A percentile compares a stretch with the other conserved stretches of the same genome.
These are phyloP conservation scores for Budorcas taxicolor DNA, from an alignment of 2,113 vertebrate genomes.

Conservation along the genomic window DNA sequence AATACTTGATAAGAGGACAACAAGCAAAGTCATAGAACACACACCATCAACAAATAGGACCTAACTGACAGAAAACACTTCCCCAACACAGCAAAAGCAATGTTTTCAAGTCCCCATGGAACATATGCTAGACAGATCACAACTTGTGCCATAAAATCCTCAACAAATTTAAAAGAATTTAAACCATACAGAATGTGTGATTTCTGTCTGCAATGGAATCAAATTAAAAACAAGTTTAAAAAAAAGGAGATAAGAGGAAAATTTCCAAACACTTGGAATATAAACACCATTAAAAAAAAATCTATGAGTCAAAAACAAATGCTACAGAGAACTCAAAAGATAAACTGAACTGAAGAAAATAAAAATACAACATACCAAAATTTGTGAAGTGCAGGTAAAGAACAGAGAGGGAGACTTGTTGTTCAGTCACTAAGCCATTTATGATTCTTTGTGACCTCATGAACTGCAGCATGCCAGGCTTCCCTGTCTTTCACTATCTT, in stretches of 20 bases:
- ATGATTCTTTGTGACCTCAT: neutral
- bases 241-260: neutral
- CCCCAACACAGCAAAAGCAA: neutral
- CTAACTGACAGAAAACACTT: neutral
- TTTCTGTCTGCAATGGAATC: neutral
- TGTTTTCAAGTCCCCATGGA: neutral
- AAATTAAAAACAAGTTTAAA: neutral
- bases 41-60: neutral
- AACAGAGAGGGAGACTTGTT: neutral
- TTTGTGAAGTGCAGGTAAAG: neutral
- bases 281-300: neutral
- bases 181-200: neutral
- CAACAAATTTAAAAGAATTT: neutral
- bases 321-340: neutral
- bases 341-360: neutral
- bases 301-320: neutral
- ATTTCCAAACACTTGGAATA: neutral
- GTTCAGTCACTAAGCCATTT: neutral
- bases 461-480: neutral
- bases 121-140: neutral
- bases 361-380: neutral
- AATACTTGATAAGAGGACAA: neutral
- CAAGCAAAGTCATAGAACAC: neutral
- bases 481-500: neutral
- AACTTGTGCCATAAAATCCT: neutral